These are phyloP conservation scores for Eremobia ochroleuca DNA, from an alignment of 2,888 invertebrate species.

Conservation along the genomic window DNA sequence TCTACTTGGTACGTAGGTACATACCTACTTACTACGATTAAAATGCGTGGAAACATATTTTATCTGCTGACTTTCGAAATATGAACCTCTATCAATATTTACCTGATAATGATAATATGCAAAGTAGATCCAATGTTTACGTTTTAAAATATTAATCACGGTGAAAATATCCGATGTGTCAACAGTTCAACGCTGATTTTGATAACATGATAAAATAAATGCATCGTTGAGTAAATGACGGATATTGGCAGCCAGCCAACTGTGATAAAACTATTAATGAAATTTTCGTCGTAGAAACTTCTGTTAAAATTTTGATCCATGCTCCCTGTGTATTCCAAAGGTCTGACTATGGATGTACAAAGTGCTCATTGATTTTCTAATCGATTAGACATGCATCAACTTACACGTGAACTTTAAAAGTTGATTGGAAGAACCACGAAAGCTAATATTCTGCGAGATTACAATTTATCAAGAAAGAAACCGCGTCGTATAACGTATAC, in stretches of 20 bases:
- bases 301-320: conserved; percentile 6
- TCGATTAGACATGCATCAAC: not conserved
- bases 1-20: not conserved
- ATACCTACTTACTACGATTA: not conserved
- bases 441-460: not conserved
- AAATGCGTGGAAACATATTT: not conserved
- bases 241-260: conserved; percentile 66
- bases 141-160: conserved; percentile 30
- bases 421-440: not conserved
- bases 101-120: not conserved
- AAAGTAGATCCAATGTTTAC: conserved; percentile 11
- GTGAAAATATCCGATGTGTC: conserved; percentile 39
- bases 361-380: conserved; percentile 11
- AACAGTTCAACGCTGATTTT: conserved; percentile 48
- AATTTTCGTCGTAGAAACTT: conserved; percentile 30
- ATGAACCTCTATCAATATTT: conserved; percentile 6
- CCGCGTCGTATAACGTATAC: too few species aligned
- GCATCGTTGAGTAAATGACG: conserved; percentile 49
- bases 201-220: conserved; percentile 57
- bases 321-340: not conserved
- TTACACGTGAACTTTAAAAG: not conserved
- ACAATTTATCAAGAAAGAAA: not conserved
- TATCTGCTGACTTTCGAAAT: conserved; percentile 10
- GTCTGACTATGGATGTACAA: not conserved
- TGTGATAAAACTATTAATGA: conserved; percentile 64